These are phyloP conservation scores for Actinia equina DNA, from an alignment of 64 coral and sea anemone species.

Conservation along the genomic window DNA sequence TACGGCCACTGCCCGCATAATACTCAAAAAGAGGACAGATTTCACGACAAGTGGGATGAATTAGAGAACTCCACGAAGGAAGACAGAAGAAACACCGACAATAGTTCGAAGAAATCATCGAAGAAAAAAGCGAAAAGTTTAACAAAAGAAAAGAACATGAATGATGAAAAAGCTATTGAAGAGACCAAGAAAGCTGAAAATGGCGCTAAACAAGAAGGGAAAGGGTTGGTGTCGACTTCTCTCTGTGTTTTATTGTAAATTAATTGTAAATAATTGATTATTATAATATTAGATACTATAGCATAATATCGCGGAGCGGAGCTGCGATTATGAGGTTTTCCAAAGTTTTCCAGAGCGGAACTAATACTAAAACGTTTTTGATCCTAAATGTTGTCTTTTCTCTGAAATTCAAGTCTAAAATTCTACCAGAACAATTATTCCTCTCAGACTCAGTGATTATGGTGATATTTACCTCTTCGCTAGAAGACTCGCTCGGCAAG, in stretches of 20 bases:
- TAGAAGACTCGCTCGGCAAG: too few species aligned
- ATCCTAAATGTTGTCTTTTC: too few species aligned
- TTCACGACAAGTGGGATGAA: constrained; percentile 25
- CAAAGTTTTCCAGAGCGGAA: too few species aligned
- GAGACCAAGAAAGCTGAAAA: background rate
- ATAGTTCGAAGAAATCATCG: background rate
- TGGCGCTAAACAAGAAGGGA: background rate
- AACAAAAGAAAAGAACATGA: background rate
- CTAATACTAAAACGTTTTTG: too few species aligned
- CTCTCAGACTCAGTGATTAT: too few species aligned
- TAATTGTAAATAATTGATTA: too few species aligned
- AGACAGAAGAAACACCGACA: background rate
- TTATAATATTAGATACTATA: too few species aligned
- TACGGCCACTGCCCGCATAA: constrained; percentile 57
- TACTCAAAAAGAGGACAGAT: background rate
- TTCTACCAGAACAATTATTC: too few species aligned
- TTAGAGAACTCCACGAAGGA: background rate
- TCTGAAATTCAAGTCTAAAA: too few species aligned
- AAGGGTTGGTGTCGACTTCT: background rate
- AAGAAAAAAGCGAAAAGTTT: background rate
- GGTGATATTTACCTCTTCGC: too few species aligned
- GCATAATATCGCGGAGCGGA: too few species aligned
- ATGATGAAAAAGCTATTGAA: background rate
- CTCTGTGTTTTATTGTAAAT: background rate
- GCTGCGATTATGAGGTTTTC: too few species aligned